Percentiles rank a stretch among this genome's conserved stretches.
These are phyloP conservation scores for Clarias magur DNA, from an alignment of 2,113 vertebrate species.

Conservation along the genomic window DNA sequence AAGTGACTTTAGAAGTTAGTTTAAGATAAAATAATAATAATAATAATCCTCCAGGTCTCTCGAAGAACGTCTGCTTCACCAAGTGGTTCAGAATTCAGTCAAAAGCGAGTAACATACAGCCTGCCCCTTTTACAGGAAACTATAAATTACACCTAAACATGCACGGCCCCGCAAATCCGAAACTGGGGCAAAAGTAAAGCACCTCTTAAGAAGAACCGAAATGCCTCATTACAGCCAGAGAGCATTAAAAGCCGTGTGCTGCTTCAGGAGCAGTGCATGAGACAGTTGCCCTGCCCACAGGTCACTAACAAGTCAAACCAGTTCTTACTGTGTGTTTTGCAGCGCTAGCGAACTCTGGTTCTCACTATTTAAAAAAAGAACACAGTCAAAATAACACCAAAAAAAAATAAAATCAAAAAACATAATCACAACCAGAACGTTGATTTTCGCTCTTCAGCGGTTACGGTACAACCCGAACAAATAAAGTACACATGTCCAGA, in stretches of 20 bases:
- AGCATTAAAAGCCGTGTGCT: conserved; percentile 28
- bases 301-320: conserved; percentile 75
- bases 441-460: neutral
- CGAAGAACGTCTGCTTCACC: conserved; percentile 62
- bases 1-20: conserved; percentile 44
- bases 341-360: neutral
- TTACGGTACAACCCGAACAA: neutral
- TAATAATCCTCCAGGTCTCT: conserved; percentile 56
- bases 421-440: neutral
- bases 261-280: conserved; percentile 8
- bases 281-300: conserved; percentile 70
- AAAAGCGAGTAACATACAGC: conserved; percentile 64
- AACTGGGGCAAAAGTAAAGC: conserved; percentile 51
- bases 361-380: neutral
- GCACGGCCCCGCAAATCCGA: conserved; percentile 49
- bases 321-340: conserved; percentile 60
- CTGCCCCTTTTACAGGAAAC: conserved; percentile 74
- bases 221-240: conserved; percentile 34
- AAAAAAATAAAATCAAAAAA: too few relatives aligned
- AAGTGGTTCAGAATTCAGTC: conserved; percentile 71
- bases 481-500: conserved; percentile 15
- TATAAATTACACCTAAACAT: conserved; percentile 75
- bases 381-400: neutral
- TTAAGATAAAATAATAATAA: conserved; percentile 45
- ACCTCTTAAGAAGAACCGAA: conserved; percentile 41